Base-by-base conservation (phyloP, 2,888 invertebrate species). In the Eupeodes luniger region DNA sequence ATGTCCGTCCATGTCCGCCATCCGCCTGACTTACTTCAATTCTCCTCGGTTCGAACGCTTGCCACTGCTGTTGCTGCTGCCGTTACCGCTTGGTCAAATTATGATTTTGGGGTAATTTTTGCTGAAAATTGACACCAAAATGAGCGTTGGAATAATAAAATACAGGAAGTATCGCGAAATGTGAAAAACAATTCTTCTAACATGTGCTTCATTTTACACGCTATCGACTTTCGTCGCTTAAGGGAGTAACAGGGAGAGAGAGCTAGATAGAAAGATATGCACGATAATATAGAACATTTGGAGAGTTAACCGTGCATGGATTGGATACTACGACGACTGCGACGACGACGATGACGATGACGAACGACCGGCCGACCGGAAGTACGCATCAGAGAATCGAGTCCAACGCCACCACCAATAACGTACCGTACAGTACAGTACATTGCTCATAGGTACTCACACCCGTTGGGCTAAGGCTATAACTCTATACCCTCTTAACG, bases 301-400 rank as follows among this genome's bases (percentile, higher is more conserved):
- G 88, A 88, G 81, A 85, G 85, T 88, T 85, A 88, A 85, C 85
- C 81, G 85, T 88, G 84, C 78, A 88, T 88, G 77, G 40, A 57
- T 47, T 88, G 77, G 40, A 57, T 47, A 57, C 44, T 67, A 40
- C 27, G 2, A 5, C 40, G 40, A 9, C 27, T 40, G 0, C 40
- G 40, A 9, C 40, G 3, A n/a, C 44, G 40, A 59, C 40, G 40
- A 9, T 16, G 3, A n/a, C 44, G 40, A 59, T 27, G 19, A 19
- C 64, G 47, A 67, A 27, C 27, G 27, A 40, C 0, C 40, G 9
- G 9, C 55, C 61, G 53, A 81, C 85, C 88, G 88, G 88, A 88
- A 85, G 74, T 78, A 88, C 81, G 88, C 88, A 88, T 88, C 84
- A 85, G 77, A 57, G 85, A 85, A 77, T 81, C 66, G 14, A 51